A percentile compares a stretch with the other conserved stretches of the same genome.
phyloP scores from a whole-genome alignment of 92 coral and sea anemone species.

The Porites lobata region DNA sequence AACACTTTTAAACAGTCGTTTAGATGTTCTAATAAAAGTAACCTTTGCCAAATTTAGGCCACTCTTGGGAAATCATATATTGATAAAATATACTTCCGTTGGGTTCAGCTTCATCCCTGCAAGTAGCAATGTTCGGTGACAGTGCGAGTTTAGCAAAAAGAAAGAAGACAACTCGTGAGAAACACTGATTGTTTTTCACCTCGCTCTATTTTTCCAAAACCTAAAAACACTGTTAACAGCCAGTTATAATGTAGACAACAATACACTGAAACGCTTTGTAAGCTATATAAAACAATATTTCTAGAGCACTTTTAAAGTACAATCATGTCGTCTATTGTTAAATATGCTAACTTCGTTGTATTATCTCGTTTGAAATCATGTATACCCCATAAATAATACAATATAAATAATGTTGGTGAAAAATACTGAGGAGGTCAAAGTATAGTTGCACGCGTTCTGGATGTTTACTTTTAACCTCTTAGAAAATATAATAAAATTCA shows the following conservation, averaged over 20 bases:
- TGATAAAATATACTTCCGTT: too few species aligned
- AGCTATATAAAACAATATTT: constrained; percentile 1
- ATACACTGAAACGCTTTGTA: not conserved
- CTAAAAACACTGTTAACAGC: not conserved
- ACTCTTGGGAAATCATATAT: too few species aligned
- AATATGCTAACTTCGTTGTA: not conserved
- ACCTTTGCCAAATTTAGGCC: too few species aligned
- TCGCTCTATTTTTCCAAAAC: not conserved
- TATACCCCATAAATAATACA: constrained; percentile 21
- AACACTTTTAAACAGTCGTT: too few species aligned
- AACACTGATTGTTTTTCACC: not conserved
- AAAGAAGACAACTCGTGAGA: too few species aligned
- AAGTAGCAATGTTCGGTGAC: too few species aligned
- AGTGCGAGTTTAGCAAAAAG: too few species aligned
- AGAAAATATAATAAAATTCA: too few species aligned
- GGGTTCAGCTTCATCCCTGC: too few species aligned
- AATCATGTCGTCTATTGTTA: not conserved
- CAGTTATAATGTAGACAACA: too few species aligned
- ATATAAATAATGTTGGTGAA: not conserved
- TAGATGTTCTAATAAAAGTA: too few species aligned
- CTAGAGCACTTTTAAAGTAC: not conserved
- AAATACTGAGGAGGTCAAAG: not conserved
- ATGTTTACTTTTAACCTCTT: not conserved
- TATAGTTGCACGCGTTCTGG: not conserved
- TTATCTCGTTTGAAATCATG: constrained; percentile 1